phyloP scores from a whole-genome alignment of 2,113 vertebrate genomes.

The Plecotus auritus region DNA sequence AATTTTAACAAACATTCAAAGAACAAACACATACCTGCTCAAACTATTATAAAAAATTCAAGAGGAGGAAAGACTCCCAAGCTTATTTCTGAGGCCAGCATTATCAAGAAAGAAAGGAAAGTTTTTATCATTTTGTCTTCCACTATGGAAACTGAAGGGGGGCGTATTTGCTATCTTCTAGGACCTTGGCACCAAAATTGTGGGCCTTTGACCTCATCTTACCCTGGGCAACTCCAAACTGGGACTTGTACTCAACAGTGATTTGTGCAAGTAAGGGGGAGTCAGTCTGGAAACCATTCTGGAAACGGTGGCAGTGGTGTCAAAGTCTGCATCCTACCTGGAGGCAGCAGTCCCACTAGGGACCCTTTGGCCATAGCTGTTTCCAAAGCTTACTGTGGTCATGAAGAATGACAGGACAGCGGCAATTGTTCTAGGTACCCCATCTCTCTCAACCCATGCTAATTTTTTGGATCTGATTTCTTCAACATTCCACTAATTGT shows the following conservation, averaged over 20 bases:
- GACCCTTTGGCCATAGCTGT: not conserved
- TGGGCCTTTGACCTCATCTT: not conserved
- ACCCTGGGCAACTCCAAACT: rapidly evolving
- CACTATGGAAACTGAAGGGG: not conserved
- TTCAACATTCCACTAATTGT: not conserved
- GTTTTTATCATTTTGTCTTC: not conserved
- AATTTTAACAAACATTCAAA: not conserved
- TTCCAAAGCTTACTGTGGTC: not conserved
- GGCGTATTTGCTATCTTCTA: not conserved
- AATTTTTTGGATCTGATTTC: not conserved
- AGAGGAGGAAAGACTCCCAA: not conserved
- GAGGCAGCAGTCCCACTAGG: not conserved
- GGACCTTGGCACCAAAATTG: not conserved
- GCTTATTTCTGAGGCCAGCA: not conserved
- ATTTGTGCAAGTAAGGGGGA: not conserved
- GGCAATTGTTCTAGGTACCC: not conserved
- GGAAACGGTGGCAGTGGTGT: not conserved
- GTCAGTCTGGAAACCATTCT: not conserved
- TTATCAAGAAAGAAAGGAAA: not conserved
- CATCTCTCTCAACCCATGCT: not conserved
- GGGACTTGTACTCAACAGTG: not conserved
- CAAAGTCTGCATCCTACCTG: no score
- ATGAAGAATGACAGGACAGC: not conserved
- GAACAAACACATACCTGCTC: not conserved
- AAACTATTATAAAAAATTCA: not conserved